phyloP scores from a whole-genome alignment of 2,113 vertebrate genomes.

The Corynorhinus townsendii region DNA sequence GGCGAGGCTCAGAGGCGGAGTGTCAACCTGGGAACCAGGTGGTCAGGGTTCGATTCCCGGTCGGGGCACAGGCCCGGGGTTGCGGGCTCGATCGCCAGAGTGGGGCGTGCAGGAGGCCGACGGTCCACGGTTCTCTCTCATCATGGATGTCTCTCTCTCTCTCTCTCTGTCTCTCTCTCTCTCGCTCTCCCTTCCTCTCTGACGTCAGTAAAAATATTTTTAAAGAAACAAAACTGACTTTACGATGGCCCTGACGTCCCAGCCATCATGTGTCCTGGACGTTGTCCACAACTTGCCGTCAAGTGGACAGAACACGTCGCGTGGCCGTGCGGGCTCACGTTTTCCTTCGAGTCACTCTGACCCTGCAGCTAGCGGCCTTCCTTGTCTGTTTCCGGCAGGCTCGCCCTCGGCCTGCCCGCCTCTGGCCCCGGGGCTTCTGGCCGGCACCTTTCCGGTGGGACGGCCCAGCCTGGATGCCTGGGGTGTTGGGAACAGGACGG shows the following conservation, averaged over 20 bases:
- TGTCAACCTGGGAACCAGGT: too few species aligned
- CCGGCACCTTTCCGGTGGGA: not conserved
- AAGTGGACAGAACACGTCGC: accelerated
- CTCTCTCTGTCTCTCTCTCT: too few species aligned
- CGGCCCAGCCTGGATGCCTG: not conserved
- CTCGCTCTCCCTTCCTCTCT: too few species aligned
- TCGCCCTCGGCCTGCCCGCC: accelerated
- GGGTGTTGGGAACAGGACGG: not conserved
- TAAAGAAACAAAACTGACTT: not conserved
- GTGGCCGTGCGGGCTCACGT: accelerated
- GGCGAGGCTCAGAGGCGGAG: too few species aligned
- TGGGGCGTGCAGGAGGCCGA: too few species aligned
- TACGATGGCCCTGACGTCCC: accelerated
- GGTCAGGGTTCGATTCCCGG: too few species aligned
- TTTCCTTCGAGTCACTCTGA: too few species aligned
- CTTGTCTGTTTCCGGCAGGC: not conserved
- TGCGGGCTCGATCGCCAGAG: too few species aligned
- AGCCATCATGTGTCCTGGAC: accelerated
- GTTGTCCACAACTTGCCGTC: accelerated
- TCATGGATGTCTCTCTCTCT: too few species aligned
- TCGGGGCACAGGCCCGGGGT: too few species aligned
- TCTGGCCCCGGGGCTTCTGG: accelerated
- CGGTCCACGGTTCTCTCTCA: too few species aligned
- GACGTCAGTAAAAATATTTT: too few species aligned
- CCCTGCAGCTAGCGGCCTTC: not conserved